A percentile compares a stretch with the other conserved stretches of the same genome.
Conservation (phyloP, 2,797 vertebrate species). For the Sternotherus odoratus region DNA sequence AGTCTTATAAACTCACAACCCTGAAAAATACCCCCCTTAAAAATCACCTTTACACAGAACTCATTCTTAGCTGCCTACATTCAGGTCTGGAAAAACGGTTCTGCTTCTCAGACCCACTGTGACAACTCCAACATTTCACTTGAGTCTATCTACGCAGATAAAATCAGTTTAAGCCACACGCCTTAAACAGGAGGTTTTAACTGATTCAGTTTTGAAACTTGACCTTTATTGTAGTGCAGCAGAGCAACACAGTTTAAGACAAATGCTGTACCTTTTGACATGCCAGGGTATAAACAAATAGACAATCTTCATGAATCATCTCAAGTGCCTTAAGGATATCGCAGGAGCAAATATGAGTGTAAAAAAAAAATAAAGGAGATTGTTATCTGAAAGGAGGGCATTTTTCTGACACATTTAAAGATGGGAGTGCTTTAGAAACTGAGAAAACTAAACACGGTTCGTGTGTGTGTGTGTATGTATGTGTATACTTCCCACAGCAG, state of each 20-base stretch:
- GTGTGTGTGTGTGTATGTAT: too few species aligned
- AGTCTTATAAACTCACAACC: neutral
- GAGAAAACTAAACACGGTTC: neutral
- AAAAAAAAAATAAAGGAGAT: constrained; percentile 26
- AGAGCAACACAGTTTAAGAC: neutral
- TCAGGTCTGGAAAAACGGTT: constrained; percentile 56
- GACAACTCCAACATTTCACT: constrained; percentile 62
- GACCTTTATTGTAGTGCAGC: constrained; percentile 73
- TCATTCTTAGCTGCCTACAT: neutral
- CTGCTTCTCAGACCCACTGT: constrained; percentile 52
- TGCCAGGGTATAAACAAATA: neutral
- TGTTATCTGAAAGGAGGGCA: neutral
- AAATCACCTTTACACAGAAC: neutral
- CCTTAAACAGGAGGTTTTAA: constrained; percentile 45
- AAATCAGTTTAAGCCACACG: constrained; percentile 73
- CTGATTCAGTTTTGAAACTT: constrained; percentile 68
- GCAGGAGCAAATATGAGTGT: neutral
- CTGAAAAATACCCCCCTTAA: neutral
- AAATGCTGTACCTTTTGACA: neutral
- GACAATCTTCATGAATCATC: neutral
- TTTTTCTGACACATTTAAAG: neutral
- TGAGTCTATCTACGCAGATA: constrained; percentile 65
- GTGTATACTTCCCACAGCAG: neutral
- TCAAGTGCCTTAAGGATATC: neutral
- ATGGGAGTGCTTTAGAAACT: constrained; percentile 27